Evolutionary conservation across 2,888 invertebrate genomes (phyloP), one percentile per base, ranked within the genome.

Genomic region (Serrognathus titanus): DNA sequence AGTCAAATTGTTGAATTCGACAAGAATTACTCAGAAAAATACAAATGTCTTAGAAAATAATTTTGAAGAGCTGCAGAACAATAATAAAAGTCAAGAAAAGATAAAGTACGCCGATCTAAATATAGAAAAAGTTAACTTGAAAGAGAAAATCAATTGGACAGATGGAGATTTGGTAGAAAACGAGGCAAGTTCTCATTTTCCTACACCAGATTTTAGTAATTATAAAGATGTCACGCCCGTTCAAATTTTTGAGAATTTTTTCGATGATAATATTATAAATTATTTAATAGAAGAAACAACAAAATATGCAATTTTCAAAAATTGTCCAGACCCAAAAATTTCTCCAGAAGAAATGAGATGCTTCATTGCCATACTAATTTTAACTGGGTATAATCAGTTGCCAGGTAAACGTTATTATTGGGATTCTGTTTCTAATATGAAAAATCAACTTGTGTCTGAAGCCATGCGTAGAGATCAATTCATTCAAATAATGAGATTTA

Each of bases 61-160:
- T 16, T 16, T 16, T 16, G 16, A 16, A 16, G 16, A 16, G 16
- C 16, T 16, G 16, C 16, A 16, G 16, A 16, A 16, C 16, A 16
- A 16, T 16, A 16, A 16, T 16, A 2, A 16, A 16, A 16, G 16
- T 16, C 16, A 16, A 16, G 16, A 16, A 16, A 16, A 16, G 16
- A 16, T 16, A 16, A 16, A 16, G 2, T 2, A 16, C 16, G 16
- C 2, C 16, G 16, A 2, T 16, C 16, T 16, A 16, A 16, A 16
- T 16, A 16, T 16, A 16, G 16, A 16, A 16, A 66, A 63, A 52
- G 36, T 66, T 9, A 16, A 16, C 16, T 16, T 16, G 16, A 16
- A 16, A 16, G 16, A 16, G 16, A 16, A 16, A 2, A 16, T 16
- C 16, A 16, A 16, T 16, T 16, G 16, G 16, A 16, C 16, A 16